A percentile compares a stretch with the other conserved stretches of the same genome.
These are phyloP conservation scores for Phalacrocorax brasilianus DNA, from an alignment of 2,113 vertebrate genomes.

Conservation along the genomic window DNA sequence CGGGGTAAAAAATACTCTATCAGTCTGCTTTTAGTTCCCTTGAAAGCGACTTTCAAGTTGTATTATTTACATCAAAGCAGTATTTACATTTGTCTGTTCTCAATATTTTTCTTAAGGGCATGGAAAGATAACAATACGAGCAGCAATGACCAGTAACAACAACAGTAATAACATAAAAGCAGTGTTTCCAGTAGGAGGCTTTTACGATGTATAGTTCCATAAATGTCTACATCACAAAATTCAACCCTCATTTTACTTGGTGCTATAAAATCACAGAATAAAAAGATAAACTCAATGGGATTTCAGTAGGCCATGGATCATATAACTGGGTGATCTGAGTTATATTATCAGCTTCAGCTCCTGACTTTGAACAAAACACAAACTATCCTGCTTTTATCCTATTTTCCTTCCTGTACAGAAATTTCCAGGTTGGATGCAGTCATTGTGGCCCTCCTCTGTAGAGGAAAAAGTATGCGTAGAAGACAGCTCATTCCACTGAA, in stretches of 20 bases:
- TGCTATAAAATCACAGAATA: background rate
- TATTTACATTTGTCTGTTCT: background rate
- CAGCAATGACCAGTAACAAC: background rate
- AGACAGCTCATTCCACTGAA: background rate
- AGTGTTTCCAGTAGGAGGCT: background rate
- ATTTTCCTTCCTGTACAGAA: background rate
- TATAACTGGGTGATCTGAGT: background rate
- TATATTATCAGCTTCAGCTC: background rate
- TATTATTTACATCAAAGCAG: background rate
- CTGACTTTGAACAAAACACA: background rate
- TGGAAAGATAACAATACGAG: background rate
- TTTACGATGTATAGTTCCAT: background rate
- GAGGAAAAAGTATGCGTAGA: background rate
- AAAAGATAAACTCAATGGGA: background rate
- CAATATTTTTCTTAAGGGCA: background rate
- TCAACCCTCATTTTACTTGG: background rate
- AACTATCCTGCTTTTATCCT: background rate
- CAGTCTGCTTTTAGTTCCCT: background rate
- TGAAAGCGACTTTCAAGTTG: background rate
- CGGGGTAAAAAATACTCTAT: background rate
- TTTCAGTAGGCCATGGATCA: background rate
- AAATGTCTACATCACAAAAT: background rate
- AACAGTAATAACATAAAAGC: background rate
- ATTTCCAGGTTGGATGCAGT: background rate
- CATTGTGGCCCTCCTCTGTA: background rate